A percentile compares a stretch with the other conserved stretches of the same genome.
Evolutionary conservation across 2,888 invertebrate species (phyloP).

Genomic region (Leucoma salicis): DNA sequence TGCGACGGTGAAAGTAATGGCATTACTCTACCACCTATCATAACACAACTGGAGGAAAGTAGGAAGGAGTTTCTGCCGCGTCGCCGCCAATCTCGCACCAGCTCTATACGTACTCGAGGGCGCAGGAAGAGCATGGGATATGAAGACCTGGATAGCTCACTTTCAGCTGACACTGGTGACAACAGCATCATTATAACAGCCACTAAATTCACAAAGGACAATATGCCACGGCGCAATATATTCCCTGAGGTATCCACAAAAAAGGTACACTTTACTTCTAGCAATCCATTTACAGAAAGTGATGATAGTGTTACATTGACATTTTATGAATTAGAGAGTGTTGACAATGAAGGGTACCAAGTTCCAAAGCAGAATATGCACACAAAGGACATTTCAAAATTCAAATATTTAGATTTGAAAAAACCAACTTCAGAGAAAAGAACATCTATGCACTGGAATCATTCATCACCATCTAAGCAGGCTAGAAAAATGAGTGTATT

Average conservation of each 20-base stretch:
- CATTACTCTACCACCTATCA: slow-evolving; percentile 66
- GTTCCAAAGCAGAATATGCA: slow-evolving; percentile 39
- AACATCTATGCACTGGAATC: slow-evolving; percentile 53
- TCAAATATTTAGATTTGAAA: slow-evolving; percentile 71
- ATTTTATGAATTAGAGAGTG: slow-evolving; percentile 70
- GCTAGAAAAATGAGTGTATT: slow-evolving; percentile 57
- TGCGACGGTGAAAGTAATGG: slow-evolving; percentile 53
- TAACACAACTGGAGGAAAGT: slow-evolving; percentile 41
- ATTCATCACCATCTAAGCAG: slow-evolving; percentile 71
- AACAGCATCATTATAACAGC: slow-evolving; percentile 79
- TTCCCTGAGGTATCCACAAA: slow-evolving; percentile 63
- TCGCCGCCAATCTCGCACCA: slow-evolving; percentile 50
- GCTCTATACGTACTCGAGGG: slow-evolving; percentile 48
- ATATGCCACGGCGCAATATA: slow-evolving; percentile 70
- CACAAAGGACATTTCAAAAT: slow-evolving; percentile 62
- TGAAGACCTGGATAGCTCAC: slow-evolving; percentile 82
- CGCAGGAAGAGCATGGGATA: slow-evolving; percentile 67
- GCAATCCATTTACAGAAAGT: slow-evolving; percentile 74
- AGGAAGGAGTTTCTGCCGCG: slow-evolving; percentile 43
- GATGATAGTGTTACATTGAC: slow-evolving; percentile 76
- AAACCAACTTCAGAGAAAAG: slow-evolving; percentile 64
- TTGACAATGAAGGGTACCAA: slow-evolving; percentile 50
- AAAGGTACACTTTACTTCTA: slow-evolving; percentile 73
- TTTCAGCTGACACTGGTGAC: slow-evolving; percentile 82
- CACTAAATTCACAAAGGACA: slow-evolving; percentile 68